Conservation (phyloP, 2,888 invertebrate genomes). For the Drosophila falleni region DNA sequence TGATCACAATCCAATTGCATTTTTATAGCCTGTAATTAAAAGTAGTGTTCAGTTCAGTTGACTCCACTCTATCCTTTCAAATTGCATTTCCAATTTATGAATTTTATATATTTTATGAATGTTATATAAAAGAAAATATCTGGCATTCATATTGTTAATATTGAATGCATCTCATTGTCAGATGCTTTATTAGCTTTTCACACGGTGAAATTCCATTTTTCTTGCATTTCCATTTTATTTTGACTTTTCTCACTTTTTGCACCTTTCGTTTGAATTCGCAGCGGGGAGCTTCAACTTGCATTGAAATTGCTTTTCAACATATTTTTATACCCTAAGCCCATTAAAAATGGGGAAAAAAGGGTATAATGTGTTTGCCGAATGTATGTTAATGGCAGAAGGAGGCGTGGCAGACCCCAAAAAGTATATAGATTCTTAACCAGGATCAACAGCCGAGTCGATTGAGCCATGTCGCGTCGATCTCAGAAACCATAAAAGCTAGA, state of each 20-base stretch:
- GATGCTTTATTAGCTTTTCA: slow-evolving; percentile 49
- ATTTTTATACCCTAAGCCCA: no score
- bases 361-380: no score
- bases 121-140: not conserved
- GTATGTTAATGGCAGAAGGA: no score
- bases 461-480: no score
- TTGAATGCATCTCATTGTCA: slow-evolving; percentile 11
- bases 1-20: not conserved
- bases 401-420: no score
- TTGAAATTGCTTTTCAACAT: slow-evolving; percentile 17
- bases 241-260: not conserved
- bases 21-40: not conserved
- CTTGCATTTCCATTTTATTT: not conserved
- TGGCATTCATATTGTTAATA: slow-evolving; percentile 10
- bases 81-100: not conserved
- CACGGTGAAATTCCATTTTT: slow-evolving; percentile 14
- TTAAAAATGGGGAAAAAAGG: no score
- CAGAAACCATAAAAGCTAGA: no score
- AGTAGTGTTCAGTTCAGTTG: not conserved
- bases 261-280: slow-evolving; percentile 2
- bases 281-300: not conserved
- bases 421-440: no score
- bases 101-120: not conserved
- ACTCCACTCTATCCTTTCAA: not conserved
- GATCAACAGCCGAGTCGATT: no score